phyloP scores from a whole-genome alignment of 2,113 vertebrate genomes.

The Pelusios castaneus region DNA sequence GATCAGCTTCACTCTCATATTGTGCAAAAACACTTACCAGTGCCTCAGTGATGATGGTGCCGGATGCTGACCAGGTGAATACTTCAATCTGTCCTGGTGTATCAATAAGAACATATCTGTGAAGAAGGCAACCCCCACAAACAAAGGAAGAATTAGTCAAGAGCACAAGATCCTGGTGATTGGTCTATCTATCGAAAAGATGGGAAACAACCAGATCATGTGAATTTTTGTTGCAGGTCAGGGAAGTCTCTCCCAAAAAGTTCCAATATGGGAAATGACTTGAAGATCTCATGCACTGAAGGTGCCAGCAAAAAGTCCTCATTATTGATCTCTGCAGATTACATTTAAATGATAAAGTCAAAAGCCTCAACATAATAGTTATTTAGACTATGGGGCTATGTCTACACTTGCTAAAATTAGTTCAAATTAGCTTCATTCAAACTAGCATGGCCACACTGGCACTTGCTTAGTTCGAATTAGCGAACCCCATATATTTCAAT shows the following conservation, averaged over 20 bases:
- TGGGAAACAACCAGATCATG: neutral
- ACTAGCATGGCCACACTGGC: too few species aligned
- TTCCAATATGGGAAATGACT: neutral
- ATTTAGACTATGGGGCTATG: too few species aligned
- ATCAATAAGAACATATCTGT: conserved; percentile 94
- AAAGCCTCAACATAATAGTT: neutral
- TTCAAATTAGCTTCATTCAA: too few species aligned
- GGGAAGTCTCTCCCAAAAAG: neutral
- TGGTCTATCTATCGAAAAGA: neutral
- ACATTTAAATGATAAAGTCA: neutral
- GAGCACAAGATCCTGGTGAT: neutral
- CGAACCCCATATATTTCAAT: too few species aligned
- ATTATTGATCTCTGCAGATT: neutral
- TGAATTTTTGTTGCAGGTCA: neutral
- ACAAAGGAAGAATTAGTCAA: conserved; percentile 19
- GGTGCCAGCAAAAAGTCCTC: neutral
- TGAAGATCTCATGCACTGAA: neutral
- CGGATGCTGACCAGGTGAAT: conserved; percentile 98
- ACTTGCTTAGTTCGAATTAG: too few species aligned
- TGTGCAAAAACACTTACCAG: conserved; percentile 78
- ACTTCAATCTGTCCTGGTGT: conserved; percentile 98
- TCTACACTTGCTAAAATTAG: too few species aligned
- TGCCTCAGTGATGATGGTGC: conserved; percentile 96
- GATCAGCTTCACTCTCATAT: neutral
- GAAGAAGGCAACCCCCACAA: neutral